A percentile compares a stretch with the other conserved stretches of the same genome.
phyloP scores from a whole-genome alignment of 64 coral and sea anemone species.

The Orbicella faveolata region DNA sequence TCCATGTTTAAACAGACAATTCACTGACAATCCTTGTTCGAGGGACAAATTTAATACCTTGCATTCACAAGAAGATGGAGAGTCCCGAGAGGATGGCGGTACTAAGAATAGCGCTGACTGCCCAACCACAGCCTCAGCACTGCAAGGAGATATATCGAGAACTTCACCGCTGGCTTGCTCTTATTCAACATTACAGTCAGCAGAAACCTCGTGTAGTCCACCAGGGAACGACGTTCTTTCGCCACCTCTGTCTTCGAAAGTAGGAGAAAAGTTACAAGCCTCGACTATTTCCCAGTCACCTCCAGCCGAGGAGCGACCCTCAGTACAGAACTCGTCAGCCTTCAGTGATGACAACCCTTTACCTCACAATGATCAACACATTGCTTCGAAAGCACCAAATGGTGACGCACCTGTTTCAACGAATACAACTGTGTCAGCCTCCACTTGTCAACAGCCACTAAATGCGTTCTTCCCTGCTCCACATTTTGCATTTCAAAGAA shows the following conservation, averaged over 20 bases:
- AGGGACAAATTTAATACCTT: not conserved
- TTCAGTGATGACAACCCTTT: not conserved
- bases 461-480: not conserved
- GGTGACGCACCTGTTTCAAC: not conserved
- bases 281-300: not conserved
- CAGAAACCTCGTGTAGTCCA: not conserved
- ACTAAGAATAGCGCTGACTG: not conserved
- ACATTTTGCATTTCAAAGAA: not conserved
- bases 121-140: not conserved
- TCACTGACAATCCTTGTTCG: not conserved
- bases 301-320: not conserved
- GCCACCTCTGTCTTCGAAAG: not conserved
- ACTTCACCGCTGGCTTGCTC: not conserved
- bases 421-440: not conserved
- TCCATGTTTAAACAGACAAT: not conserved
- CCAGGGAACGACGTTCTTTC: not conserved
- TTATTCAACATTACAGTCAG: not conserved
- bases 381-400: too few relatives aligned
- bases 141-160: not conserved
- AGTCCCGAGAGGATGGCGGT: not conserved
- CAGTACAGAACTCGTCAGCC: not conserved
- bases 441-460: not conserved
- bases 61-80: not conserved
- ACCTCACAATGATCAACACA: too few relatives aligned
- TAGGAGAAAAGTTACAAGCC: not conserved